Conservation (phyloP, 2,113 vertebrate genomes). For the Toxostoma redivivum region DNA sequence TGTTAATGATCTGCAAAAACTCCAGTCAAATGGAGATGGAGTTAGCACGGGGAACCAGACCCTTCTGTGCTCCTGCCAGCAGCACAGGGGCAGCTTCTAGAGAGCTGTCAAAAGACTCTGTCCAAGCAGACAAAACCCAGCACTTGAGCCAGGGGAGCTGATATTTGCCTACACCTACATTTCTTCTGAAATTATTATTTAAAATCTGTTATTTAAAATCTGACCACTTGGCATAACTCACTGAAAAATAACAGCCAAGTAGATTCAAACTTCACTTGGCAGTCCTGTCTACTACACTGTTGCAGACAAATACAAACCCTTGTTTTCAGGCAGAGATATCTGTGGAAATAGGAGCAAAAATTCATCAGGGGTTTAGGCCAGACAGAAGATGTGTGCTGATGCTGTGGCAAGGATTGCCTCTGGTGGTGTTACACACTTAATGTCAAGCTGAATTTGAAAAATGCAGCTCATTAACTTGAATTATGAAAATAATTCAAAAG, state of each 20-base stretch:
- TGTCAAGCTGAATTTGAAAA: not conserved
- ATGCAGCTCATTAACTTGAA: not conserved
- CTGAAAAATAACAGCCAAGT: not conserved
- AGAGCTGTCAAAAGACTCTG: not conserved
- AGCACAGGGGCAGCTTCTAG: not conserved
- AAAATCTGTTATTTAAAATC: not conserved
- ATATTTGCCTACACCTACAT: not conserved
- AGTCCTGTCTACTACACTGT: not conserved
- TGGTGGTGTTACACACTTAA: not conserved
- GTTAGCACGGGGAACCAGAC: not conserved
- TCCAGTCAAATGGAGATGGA: not conserved
- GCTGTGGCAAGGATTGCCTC: not conserved
- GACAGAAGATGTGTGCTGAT: fast-evolving
- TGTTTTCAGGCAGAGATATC: not conserved
- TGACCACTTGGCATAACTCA: not conserved
- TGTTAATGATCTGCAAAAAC: constrained; percentile 2
- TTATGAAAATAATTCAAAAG: not conserved
- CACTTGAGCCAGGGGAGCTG: not conserved
- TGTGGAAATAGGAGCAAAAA: not conserved
- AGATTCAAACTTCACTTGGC: not conserved
- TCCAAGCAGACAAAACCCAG: not conserved
- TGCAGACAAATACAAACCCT: not conserved
- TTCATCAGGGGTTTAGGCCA: not conserved
- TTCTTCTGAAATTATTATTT: not conserved
- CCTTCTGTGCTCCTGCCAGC: not conserved